Conservation (phyloP, 1,140 invertebrate species). For the Drosophila nikananu region DNA sequence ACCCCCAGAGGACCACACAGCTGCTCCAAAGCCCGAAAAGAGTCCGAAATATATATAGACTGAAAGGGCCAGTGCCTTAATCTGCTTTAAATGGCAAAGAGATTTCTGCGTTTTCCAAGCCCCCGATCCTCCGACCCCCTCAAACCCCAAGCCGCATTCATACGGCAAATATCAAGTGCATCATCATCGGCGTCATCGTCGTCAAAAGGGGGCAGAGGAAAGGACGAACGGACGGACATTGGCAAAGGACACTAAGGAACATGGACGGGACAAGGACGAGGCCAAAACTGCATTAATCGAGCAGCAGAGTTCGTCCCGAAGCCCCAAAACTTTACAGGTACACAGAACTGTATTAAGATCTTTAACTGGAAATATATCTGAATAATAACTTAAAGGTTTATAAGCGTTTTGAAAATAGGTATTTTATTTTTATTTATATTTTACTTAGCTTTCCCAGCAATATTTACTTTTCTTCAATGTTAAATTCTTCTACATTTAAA, state of each 20-base stretch:
- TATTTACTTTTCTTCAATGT: not conserved
- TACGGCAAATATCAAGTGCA: conserved; percentile 80
- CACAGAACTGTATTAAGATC: not conserved
- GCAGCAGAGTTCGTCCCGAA: conserved; percentile 15
- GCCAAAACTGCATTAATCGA: conserved; percentile 60
- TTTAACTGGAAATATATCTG: not conserved
- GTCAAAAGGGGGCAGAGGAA: conserved; percentile 23
- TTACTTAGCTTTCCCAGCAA: no score
- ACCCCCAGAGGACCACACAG: conserved; percentile 1
- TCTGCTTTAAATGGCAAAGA: conserved; percentile 77
- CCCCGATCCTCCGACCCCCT: not conserved
- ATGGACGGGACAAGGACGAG: conserved; percentile 39
- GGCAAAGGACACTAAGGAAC: conserved; percentile 1
- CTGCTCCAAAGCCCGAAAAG: conserved; percentile 18
- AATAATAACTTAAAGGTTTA: not conserved
- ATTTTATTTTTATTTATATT: not conserved
- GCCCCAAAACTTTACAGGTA: conserved; percentile 26
- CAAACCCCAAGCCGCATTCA: conserved; percentile 57
- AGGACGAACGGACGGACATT: conserved; percentile 21
- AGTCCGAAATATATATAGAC: conserved; percentile 39
- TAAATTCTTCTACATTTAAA: not conserved
- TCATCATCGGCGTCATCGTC: conserved; percentile 60
- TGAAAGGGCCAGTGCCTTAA: conserved; percentile 53
- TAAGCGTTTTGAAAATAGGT: not conserved
- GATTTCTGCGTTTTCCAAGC: conserved; percentile 39